Evolutionary conservation across 2,888 invertebrate species (phyloP).

Genomic region (Dicycla oo): DNA sequence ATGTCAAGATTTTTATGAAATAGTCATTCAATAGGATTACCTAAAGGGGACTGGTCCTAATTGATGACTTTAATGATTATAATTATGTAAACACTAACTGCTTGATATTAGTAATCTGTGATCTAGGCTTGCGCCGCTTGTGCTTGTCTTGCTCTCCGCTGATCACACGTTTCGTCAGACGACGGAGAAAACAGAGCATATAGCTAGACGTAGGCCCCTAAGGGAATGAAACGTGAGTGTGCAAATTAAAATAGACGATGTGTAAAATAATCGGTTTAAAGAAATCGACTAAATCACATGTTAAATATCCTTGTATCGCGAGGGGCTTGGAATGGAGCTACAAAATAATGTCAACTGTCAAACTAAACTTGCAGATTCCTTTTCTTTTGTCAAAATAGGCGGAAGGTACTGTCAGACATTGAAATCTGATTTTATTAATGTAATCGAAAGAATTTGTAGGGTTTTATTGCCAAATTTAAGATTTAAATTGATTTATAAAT

Average conservation of each 20-base stretch:
- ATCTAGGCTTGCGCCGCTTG: not conserved
- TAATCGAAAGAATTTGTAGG: slow-evolving; percentile 61
- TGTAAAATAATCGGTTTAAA: not conserved
- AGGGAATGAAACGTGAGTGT: not conserved
- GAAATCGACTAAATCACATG: slow-evolving; percentile 34
- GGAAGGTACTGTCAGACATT: slow-evolving; percentile 69
- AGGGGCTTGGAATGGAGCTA: not conserved
- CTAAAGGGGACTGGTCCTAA: too few species aligned
- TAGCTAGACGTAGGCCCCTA: not conserved
- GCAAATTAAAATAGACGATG: not conserved
- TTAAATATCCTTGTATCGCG: not conserved
- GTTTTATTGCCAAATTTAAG: slow-evolving; percentile 37
- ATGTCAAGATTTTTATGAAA: too few species aligned
- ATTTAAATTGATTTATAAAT: slow-evolving; percentile 23
- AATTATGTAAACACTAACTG: too few species aligned
- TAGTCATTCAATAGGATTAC: too few species aligned
- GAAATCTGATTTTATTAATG: slow-evolving; percentile 66
- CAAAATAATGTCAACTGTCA: slow-evolving; percentile 56
- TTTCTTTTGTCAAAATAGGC: slow-evolving; percentile 76
- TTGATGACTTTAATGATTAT: too few species aligned
- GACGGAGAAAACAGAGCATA: not conserved
- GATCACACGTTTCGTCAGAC: not conserved
- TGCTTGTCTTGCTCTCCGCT: not conserved
- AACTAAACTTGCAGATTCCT: slow-evolving; percentile 47
- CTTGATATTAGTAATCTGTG: too few species aligned